Percentiles rank a stretch among this genome's conserved stretches.
Conservation (phyloP, 2,888 invertebrate genomes). For the Deilephila porcellus region DNA sequence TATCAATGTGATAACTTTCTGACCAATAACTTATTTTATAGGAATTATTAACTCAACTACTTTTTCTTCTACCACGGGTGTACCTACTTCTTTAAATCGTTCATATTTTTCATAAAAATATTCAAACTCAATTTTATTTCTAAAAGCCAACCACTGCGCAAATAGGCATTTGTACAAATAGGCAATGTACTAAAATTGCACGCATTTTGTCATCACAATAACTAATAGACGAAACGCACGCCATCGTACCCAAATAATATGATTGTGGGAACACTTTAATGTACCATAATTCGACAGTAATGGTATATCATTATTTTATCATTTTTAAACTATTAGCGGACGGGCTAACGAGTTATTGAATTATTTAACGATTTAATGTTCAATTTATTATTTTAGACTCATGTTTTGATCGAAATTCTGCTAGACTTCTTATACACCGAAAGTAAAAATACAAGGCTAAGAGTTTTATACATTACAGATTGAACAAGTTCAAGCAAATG, state of each 20-base stretch:
- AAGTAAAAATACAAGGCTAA: too few species aligned
- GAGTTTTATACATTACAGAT: too few species aligned
- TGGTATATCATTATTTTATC: conserved; percentile 37
- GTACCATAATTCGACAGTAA: conserved; percentile 43
- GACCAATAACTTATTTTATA: too few species aligned
- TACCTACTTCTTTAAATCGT: too few species aligned
- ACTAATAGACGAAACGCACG: conserved; percentile 17
- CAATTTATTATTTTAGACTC: not conserved
- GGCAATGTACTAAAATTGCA: not conserved
- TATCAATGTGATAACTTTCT: too few species aligned
- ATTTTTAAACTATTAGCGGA: conserved; percentile 28
- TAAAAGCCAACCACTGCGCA: too few species aligned
- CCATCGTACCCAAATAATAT: not conserved
- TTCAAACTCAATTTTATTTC: too few species aligned
- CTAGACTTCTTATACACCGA: not conserved
- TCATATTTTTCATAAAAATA: too few species aligned
- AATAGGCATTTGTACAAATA: too few species aligned
- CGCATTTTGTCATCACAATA: not conserved
- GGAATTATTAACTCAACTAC: too few species aligned
- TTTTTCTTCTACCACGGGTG: too few species aligned
- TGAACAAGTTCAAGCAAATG: too few species aligned
- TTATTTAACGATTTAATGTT: not conserved
- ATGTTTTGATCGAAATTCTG: not conserved
- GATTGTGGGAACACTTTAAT: conserved; percentile 31
- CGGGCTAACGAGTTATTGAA: conserved; percentile 15